A percentile compares a stretch with the other conserved stretches of the same genome.
These are phyloP conservation scores for Rhimphoctona megacephalus DNA, from an alignment of 2,888 invertebrate species.

Conservation along the genomic window DNA sequence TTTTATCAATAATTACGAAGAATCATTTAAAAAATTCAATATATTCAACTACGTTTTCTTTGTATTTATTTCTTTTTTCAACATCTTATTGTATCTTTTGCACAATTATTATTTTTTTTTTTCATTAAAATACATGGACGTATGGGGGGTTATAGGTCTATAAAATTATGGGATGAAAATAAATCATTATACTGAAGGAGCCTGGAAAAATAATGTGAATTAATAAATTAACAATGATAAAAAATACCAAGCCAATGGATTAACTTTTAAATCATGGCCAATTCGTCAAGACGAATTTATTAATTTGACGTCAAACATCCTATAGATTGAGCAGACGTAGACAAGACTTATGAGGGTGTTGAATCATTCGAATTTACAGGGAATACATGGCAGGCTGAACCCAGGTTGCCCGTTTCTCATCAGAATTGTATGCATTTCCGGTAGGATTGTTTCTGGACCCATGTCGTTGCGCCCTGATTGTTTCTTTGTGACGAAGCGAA, in stretches of 20 bases:
- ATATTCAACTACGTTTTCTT: not conserved
- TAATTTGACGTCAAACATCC: not conserved
- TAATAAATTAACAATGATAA: not conserved
- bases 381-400: not conserved
- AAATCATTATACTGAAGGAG: no score
- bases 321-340: not conserved
- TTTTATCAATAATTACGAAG: no score
- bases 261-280: no score
- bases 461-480: not conserved
- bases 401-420: not conserved
- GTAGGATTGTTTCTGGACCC: not conserved
- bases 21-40: no score
- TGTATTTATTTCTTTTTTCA: not conserved
- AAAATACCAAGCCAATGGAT: no score
- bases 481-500: not conserved
- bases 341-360: not conserved
- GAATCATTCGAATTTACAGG: not conserved
- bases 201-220: no score
- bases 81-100: not conserved
- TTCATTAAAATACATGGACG: no score
- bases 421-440: slow-evolving; percentile 6
- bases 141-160: no score
- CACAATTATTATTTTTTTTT: not conserved
- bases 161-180: no score
- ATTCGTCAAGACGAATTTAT: no score